Conservation (phyloP, 2,113 vertebrate genomes). For the Coturnix japonica region DNA sequence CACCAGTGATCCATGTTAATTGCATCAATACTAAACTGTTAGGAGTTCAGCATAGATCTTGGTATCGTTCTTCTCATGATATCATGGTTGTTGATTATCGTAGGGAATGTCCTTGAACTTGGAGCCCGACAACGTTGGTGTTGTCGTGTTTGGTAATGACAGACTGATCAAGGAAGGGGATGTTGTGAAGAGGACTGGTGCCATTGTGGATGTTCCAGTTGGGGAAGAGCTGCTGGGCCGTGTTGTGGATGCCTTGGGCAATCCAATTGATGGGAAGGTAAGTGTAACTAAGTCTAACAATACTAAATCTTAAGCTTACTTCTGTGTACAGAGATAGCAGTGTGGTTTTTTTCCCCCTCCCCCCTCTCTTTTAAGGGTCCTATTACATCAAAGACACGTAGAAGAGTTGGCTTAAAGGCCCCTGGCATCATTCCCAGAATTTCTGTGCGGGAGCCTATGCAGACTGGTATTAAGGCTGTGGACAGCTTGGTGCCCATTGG, state of each 20-base stretch:
- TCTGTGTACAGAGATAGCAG: rapidly evolving
- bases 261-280: slow-evolving; percentile 97
- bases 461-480: slow-evolving; percentile 98
- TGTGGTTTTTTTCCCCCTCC: background rate
- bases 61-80: background rate
- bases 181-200: slow-evolving; percentile 96
- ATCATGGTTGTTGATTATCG: background rate
- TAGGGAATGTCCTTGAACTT: slow-evolving; percentile 99
- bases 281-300: background rate
- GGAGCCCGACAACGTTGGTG: slow-evolving; percentile 98
- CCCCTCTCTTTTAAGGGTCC: slow-evolving; percentile 80
- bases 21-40: rapidly evolving
- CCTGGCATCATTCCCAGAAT: slow-evolving; percentile 98
- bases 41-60: rapidly evolving
- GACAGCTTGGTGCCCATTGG: slow-evolving; percentile 98
- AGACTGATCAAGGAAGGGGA: slow-evolving; percentile 98
- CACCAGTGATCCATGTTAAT: background rate
- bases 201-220: slow-evolving; percentile 97
- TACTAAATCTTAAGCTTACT: background rate
- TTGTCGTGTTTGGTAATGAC: slow-evolving; percentile 99
- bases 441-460: slow-evolving; percentile 98
- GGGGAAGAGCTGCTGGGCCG: slow-evolving; percentile 94
- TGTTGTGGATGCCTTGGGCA: slow-evolving; percentile 96
- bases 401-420: slow-evolving; percentile 96
- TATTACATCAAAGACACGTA: slow-evolving; percentile 84